Percentiles rank a stretch among this genome's conserved stretches.
These are phyloP conservation scores for Natator depressus DNA, from an alignment of 2,113 vertebrate genomes.

Conservation along the genomic window DNA sequence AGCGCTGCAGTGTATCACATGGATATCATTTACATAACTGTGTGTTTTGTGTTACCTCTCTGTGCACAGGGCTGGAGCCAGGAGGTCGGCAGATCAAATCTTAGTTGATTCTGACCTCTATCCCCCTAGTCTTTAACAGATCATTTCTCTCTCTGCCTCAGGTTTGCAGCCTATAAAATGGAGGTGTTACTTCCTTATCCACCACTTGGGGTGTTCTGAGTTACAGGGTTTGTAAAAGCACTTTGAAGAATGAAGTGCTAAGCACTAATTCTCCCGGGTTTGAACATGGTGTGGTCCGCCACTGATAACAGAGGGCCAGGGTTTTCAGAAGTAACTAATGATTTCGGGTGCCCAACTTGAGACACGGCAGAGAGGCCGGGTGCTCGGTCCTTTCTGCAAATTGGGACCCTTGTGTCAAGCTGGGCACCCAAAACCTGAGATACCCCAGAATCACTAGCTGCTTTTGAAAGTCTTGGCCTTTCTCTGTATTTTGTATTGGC, in stretches of 20 bases:
- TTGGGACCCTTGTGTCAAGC: no score
- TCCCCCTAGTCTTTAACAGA: not conserved
- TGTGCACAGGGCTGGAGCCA: not conserved
- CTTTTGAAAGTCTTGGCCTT: no score
- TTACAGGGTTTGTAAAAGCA: not conserved
- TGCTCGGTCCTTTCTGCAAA: no score
- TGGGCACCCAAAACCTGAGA: no score
- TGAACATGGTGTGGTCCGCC: not conserved
- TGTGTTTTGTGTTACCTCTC: fast-evolving
- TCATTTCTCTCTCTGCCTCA: not conserved
- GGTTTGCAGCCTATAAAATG: not conserved
- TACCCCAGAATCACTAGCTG: no score
- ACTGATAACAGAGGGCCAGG: not conserved
- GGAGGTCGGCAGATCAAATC: not conserved
- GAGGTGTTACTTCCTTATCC: not conserved
- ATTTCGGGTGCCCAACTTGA: no score
- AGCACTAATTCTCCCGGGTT: not conserved
- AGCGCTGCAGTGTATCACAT: fast-evolving
- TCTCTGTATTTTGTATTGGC: no score
- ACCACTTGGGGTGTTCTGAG: not conserved
- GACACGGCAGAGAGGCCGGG: no score
- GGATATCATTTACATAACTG: not conserved
- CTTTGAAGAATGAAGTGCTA: not conserved
- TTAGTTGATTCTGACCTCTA: not conserved
- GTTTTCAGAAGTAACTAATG: no score